Base-by-base conservation (phyloP, 2,888 invertebrate species). In the Polydesmus complanatus region DNA sequence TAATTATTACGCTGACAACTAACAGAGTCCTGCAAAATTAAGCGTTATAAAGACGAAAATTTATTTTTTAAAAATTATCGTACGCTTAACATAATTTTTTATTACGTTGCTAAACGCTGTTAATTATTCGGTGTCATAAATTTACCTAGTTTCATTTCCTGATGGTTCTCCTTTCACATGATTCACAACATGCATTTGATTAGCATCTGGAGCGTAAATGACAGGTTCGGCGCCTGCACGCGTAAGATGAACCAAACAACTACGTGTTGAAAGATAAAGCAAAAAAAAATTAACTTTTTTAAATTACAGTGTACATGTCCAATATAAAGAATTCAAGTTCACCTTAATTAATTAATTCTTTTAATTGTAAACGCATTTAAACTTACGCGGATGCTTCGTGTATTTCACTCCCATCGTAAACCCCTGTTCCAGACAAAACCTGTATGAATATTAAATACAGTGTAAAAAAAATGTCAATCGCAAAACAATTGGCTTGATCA, bases 401-500 rank as follows among this genome's bases (percentile, higher is more conserved):
- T 49, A 79, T 72, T 70, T 80, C 80, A 50, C 74, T 73, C 1
- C 80, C 80, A 71, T 80, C 80, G 65, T 76, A 77, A 1, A 75
- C 75, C 3, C 80, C 80, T 69, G 75, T 77, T 1, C 80, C 80
- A 58, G 78, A 77, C 19, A 80, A 69, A 51, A 80, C 73, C 78
- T 73, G n/a, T 51, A 21, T 51, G n/a, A 8, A 51, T 14, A 5
- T 51, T 51, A 5, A 8, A 14, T 51, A 51, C 19, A 14, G 11
- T 47, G 48, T 51, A 22, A 51, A 19, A 22, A 22, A n/a, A 14
- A 14, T 51, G 51, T n/a, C 51, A 51, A 8, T 51, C 51, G 19
- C 11, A 19, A 22, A 37, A 56, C 56, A 14, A 56, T 14, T 37
- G 56, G 14, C 21, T 37, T 26, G 37, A 37, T 37, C 5, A 8